Evolutionary conservation across 2,888 invertebrate genomes (phyloP), one percentile per base, ranked within the genome.

Genomic region (Drosophila subquinaria): DNA sequence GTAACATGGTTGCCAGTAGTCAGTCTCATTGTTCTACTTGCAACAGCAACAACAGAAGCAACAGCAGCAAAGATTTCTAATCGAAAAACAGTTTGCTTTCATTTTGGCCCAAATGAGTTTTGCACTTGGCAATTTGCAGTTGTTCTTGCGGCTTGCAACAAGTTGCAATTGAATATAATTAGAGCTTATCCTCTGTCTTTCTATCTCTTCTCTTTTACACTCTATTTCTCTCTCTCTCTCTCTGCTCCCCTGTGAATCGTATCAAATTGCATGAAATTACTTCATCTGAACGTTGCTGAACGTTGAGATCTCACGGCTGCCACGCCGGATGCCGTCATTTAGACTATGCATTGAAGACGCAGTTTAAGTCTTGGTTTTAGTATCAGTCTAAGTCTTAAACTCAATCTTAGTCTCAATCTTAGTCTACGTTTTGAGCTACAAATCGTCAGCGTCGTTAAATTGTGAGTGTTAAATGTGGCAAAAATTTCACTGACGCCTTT

Each of bases 301-400:
- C 62, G 67, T 57, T 55, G 62, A 69, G 79, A 47, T 69, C 65
- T 75, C 65, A 69, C 60, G 59, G 33, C 76, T 56, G 59, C 50
- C 57, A 68, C 75, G 79, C 84, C 89, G 89, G 89, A 84, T 84
- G 88, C 86, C 82, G 59, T 76, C 88, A 84, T 88, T 84, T 89
- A 76, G 76, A 57, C 77, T 57, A 51, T 75, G 81, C 72, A 43
- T 43, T 42, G 61, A 4, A n/a, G 56, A 56, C 56, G n/a, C 30
- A 35, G 52, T 23, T 40, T 10, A 35, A 38, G 35, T 30, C 11
- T 6, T 17, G 3, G 50, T 51, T 20, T 35, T 13, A 3, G 51
- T 51, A 9, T 35, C 20, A 51, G 35, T 51, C 5, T 35, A 13
- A 51, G 35, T 51, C 5, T 17, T 17, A 17, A 1, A 17, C 20